A percentile compares a stretch with the other conserved stretches of the same genome.
These are phyloP conservation scores for Epinephelus fuscoguttatus DNA, from an alignment of 2,113 vertebrate species.

Conservation along the genomic window DNA sequence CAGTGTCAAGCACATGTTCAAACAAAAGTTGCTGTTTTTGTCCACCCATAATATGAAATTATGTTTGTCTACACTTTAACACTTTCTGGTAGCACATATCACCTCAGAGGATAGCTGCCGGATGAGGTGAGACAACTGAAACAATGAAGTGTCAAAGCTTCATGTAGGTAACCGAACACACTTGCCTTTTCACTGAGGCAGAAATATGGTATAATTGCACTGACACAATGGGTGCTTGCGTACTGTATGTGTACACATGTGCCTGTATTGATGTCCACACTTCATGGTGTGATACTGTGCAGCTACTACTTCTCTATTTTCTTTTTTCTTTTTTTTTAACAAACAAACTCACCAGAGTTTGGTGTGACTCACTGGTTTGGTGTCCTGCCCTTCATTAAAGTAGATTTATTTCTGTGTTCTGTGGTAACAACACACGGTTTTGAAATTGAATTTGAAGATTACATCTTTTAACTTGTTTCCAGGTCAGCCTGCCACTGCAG, in stretches of 20 bases:
- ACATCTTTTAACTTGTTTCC: not conserved
- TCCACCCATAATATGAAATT: not conserved
- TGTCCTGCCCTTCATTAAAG: not conserved
- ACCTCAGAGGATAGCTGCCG: not conserved
- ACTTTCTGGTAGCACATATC: not conserved
- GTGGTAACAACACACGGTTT: not conserved
- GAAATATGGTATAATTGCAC: not conserved
- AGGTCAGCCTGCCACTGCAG: not conserved
- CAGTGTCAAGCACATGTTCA: not conserved
- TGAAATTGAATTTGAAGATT: not conserved
- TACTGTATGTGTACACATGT: not conserved
- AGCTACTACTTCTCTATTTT: not conserved
- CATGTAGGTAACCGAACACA: not conserved
- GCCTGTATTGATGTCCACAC: not conserved
- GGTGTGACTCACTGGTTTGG: not conserved
- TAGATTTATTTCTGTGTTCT: not conserved
- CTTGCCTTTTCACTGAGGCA: not conserved
- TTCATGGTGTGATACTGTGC: not conserved
- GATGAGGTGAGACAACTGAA: not conserved
- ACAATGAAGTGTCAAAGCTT: conserved; percentile 1
- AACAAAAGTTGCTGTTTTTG: not conserved
- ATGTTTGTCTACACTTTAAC: not conserved
- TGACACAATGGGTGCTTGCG: not conserved
- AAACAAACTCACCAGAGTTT: not conserved
- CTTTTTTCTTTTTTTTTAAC: too few species aligned